Base-by-base conservation (phyloP, 2,113 vertebrate genomes). In the Paradoxurus hermaphroditus region DNA sequence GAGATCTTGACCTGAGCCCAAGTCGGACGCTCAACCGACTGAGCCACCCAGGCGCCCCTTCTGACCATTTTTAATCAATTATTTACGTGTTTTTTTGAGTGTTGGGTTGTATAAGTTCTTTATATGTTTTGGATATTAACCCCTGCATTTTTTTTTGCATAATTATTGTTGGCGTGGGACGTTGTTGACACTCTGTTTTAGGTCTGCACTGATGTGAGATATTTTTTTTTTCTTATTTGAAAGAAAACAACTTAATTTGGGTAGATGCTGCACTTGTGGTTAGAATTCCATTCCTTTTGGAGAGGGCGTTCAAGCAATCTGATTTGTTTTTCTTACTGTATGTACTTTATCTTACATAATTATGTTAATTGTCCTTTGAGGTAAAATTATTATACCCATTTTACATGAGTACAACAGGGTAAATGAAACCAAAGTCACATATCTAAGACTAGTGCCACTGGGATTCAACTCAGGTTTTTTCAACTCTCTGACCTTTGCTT, bases 201-300 rank as follows among this genome's bases (percentile, higher is more conserved):
- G 49, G 49, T 87, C 31, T 75, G 12, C 15, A 41, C 21, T 53
- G 15, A 93, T 87, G 65, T 83, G 81, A 90, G 18, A 83, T 49
- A 72, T 96, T 93, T 86, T 15, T 56, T n/a, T n/a, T 90, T 90
- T 83, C 41, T 86, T 29, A 96, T 27, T 96, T 95, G 59, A 93
- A 93, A 95, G 67, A 78, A 67, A 90, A 92, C n/a, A 86, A 75
- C 41, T 86, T 95, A 92, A 81, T 14, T 86, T 68, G 34, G 9
- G 19, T 75, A 44, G 39, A 23, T 72, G 51, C 15, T 46, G 10
- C 12, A 39, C 15, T 79, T 87, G 77, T 63, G 59, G 49, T 94
- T 59, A 83, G 67, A 94, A 93, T 70, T 77, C 31, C 16, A 59
- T 77, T 59, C 78, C 36, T 73, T 62, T 93, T 90, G 7, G 72